Evolutionary conservation across 92 coral and sea anemone genomes (phyloP).

Genomic region (Palythoa caribaeorum): DNA sequence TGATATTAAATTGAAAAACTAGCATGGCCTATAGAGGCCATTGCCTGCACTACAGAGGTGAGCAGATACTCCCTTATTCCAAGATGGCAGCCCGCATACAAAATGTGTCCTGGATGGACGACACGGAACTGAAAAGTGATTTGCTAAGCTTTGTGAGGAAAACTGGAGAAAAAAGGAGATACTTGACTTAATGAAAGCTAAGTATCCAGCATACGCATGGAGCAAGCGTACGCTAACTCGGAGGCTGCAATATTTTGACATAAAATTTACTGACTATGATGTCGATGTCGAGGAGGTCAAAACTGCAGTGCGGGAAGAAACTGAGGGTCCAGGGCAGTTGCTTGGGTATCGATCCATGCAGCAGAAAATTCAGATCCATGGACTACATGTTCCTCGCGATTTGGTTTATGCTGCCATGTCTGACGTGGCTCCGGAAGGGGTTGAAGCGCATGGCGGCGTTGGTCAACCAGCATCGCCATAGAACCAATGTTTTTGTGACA

Average conservation of each 20-base stretch:
- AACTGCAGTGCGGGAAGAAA: neutral
- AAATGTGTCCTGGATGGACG: neutral
- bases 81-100: neutral
- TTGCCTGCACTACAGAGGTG: neutral
- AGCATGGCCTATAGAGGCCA: constrained; percentile 1
- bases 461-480: neutral
- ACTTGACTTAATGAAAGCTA: neutral
- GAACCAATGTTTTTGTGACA: constrained; percentile 15
- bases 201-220: constrained; percentile 2
- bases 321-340: constrained; percentile 12
- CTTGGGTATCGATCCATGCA: constrained; percentile 20
- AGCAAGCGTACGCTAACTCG: constrained; percentile 2
- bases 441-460: neutral
- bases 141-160: neutral
- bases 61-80: neutral
- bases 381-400: constrained; percentile 22
- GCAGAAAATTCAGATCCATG: constrained; percentile 26
- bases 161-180: neutral
- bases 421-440: constrained; percentile 17
- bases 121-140: neutral
- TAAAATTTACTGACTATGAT: neutral
- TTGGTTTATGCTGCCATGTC: constrained; percentile 16
- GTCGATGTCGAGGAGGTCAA: constrained; percentile 1
- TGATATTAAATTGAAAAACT: neutral
- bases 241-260: neutral